Evolutionary conservation across 2,113 vertebrate genomes (phyloP).

Genomic region (Stegostoma tigrinum): DNA sequence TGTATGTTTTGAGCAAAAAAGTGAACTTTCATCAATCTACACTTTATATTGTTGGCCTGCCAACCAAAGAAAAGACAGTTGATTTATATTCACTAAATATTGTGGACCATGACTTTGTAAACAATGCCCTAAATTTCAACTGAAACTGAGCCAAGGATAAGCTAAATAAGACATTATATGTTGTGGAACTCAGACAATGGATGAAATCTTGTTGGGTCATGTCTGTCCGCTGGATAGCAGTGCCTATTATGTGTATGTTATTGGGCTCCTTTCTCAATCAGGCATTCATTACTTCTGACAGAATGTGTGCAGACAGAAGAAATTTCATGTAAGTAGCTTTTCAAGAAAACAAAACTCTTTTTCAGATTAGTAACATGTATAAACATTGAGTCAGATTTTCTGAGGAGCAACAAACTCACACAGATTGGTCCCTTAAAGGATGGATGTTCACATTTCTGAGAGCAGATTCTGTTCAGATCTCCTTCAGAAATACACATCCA

Average conservation of each 20-base stretch:
- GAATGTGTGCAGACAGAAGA: neutral
- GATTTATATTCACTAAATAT: neutral
- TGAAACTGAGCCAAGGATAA: no score
- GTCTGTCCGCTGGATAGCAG: no score
- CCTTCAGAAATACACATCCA: no score
- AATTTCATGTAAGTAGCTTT: neutral
- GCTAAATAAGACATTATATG: neutral
- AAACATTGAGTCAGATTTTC: neutral
- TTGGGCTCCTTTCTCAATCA: no score
- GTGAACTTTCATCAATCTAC: neutral
- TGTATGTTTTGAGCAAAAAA: neutral
- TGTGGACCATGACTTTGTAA: no score
- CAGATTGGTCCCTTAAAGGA: no score
- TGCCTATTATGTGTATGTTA: no score
- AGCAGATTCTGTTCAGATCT: no score
- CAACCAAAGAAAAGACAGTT: neutral
- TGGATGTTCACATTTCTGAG: no score
- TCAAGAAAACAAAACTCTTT: neutral
- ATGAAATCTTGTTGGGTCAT: neutral
- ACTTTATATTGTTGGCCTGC: neutral
- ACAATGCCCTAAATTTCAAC: no score
- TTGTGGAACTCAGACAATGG: neutral
- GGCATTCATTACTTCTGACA: no score
- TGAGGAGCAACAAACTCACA: no score
- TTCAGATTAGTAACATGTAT: neutral